phyloP scores from a whole-genome alignment of 2,888 invertebrate genomes.

The Lottia scabra region DNA sequence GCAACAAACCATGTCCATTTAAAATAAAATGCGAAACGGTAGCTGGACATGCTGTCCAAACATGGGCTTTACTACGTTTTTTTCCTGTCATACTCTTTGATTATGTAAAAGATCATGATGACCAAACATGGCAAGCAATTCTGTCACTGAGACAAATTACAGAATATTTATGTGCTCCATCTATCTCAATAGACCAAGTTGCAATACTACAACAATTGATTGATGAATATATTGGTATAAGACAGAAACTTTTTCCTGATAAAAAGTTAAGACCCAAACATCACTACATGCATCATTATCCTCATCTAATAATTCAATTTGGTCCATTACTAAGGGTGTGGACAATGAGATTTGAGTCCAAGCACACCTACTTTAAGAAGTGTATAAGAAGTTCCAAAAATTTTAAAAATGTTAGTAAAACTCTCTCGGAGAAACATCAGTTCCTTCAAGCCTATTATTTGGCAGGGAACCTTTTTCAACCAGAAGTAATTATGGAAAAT shows the following conservation, averaged over 20 bases:
- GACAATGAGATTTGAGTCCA: not conserved
- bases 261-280: constrained; percentile 1
- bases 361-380: not conserved
- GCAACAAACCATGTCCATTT: not conserved
- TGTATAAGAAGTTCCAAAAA: not conserved
- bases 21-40: not conserved
- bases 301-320: not conserved
- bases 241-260: not conserved
- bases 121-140: not conserved
- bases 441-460: not conserved
- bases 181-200: not conserved
- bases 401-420: constrained; percentile 1
- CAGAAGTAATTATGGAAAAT: not conserved
- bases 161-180: not conserved
- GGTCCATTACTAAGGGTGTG: not conserved
- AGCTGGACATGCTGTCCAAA: constrained; percentile 2
- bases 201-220: not conserved
- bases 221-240: not conserved
- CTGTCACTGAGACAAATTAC: not conserved
- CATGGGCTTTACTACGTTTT: not conserved
- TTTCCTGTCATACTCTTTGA: not conserved
- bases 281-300: not conserved
- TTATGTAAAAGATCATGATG: not conserved
- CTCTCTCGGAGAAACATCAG: not conserved
- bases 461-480: not conserved